These are phyloP conservation scores for Cephalopterus ornatus DNA, from an alignment of 2,113 vertebrate genomes.

Conservation along the genomic window DNA sequence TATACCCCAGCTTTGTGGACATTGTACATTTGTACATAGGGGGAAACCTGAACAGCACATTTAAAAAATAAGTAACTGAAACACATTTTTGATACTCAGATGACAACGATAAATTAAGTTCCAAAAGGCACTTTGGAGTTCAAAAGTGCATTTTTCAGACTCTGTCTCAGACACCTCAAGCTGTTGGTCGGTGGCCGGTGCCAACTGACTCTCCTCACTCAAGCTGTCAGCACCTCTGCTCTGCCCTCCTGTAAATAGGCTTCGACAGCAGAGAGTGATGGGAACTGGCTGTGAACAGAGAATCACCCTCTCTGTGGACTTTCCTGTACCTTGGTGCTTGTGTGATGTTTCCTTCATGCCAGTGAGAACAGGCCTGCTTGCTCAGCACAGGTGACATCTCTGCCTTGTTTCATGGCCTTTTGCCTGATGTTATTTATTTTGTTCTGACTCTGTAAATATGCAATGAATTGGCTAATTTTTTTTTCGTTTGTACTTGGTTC, in stretches of 20 bases:
- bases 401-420: conserved; percentile 27
- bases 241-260: conserved; percentile 31
- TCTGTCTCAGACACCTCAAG: not conserved
- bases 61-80: accelerated
- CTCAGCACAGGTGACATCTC: not conserved
- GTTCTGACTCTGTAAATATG: conserved; percentile 35
- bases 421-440: conserved; percentile 54
- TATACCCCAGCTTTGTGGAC: not conserved
- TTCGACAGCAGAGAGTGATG: not conserved
- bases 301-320: not conserved
- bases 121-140: not conserved
- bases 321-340: not conserved
- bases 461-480: not conserved
- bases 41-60: not conserved
- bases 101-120: not conserved
- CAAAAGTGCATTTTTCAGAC: not conserved
- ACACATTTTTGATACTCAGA: not conserved
- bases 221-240: not conserved
- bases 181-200: not conserved
- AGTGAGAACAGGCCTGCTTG: not conserved
- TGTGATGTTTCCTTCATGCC: not conserved
- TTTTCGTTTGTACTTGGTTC: conserved; percentile 17
- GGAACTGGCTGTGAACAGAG: not conserved
- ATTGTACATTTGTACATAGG: not conserved
- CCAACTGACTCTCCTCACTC: not conserved